These are phyloP conservation scores for Silurus asotus DNA, from an alignment of 2,113 vertebrate genomes.

Conservation along the genomic window DNA sequence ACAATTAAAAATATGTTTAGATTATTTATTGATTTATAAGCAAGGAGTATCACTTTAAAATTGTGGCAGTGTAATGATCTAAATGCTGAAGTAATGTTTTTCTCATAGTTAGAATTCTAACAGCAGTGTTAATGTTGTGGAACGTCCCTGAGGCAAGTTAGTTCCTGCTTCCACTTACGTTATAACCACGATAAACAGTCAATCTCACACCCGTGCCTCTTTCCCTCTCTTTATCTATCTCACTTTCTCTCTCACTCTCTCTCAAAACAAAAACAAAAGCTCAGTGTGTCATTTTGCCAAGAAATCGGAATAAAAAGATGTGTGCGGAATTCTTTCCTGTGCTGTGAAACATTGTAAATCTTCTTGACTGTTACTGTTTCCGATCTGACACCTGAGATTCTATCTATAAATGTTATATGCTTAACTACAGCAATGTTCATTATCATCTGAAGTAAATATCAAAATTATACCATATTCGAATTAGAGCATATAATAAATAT, in stretches of 20 bases:
- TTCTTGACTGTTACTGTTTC: neutral
- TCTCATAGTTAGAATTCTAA: neutral
- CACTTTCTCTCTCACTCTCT: neutral
- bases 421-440: neutral
- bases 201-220: neutral
- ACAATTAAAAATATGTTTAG: neutral
- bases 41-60: neutral
- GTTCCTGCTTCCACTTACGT: neutral
- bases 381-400: neutral
- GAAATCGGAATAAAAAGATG: neutral
- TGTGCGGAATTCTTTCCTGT: neutral
- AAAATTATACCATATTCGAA: neutral
- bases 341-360: neutral
- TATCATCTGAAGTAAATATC: neutral
- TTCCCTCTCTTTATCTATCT: neutral
- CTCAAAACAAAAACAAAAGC: neutral
- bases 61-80: neutral
- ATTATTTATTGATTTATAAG: neutral
- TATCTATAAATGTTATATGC: neutral
- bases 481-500: neutral
- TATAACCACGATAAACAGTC: neutral
- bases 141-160: neutral
- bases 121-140: slow-evolving; percentile 1
- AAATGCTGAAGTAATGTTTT: neutral
- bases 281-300: neutral